Conservation (phyloP, 2,888 invertebrate species). For the Agapetus fuscipes region DNA sequence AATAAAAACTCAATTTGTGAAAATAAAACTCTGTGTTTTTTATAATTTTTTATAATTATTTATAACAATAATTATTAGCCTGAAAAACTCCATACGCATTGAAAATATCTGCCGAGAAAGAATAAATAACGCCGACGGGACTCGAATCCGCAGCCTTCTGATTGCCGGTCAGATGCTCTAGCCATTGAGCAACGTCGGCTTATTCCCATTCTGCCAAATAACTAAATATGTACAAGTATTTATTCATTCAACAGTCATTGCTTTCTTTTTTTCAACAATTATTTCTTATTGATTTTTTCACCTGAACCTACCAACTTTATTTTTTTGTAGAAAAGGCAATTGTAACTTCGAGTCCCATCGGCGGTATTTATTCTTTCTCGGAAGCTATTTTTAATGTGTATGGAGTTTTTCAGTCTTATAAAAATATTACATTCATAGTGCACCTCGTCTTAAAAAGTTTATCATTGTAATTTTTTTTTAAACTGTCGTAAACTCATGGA, state of each 20-base stretch:
- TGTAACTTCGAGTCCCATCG: no score
- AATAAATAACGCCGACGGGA: conserved; percentile 3
- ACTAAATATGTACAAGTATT: conserved; percentile 3
- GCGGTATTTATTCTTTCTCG: no score
- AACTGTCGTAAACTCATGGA: no score
- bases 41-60: no score
- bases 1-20: no score
- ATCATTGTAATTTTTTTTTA: conserved; percentile 2
- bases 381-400: no score
- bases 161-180: conserved; percentile 3
- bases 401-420: conserved; percentile 1
- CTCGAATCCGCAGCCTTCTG: conserved; percentile 3
- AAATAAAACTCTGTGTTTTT: no score
- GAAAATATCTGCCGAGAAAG: no score
- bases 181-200: conserved; percentile 3
- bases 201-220: conserved; percentile 3
- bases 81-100: conserved; percentile 3
- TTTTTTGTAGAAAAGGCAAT: conserved; percentile 3
- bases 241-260: conserved; percentile 3
- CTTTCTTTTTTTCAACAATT: conserved; percentile 2
- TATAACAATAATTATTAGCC: conserved; percentile 1
- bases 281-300: conserved; percentile 3
- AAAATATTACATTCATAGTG: conserved; percentile 1
- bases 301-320: no score
- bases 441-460: conserved; percentile 2